Base-by-base conservation (phyloP, 2,888 invertebrate species). In the Salpingus planirostris region DNA sequence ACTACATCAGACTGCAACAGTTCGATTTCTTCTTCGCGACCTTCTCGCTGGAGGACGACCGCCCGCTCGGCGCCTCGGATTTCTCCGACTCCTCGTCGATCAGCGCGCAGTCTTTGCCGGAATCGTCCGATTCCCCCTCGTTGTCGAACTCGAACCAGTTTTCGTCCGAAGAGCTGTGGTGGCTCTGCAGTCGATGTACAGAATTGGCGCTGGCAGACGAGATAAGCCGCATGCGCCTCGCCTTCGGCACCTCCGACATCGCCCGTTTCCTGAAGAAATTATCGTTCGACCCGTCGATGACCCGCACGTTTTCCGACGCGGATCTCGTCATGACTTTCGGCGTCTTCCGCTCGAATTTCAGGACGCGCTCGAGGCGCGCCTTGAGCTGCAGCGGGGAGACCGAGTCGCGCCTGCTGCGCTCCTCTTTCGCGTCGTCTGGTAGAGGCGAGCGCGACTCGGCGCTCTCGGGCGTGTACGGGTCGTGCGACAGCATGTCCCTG, bases 381-480 rank as follows among this genome's bases (percentile, higher is more conserved):
- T 77, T 80, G 7, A 81, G 60, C 45, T 76, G 76, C 2, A 71
- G 66, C 0, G 81, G 78, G 0, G 78, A 76, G 0, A 81, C 76
- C 26, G 47, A 49, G 27, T 49, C 36, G 50, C 57, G 57, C 18
- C 55, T 23, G 23, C 7, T 5, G 8, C 5, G 5, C 5, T 18
- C 18, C 8, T 18, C 18, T 5, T 18, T 18, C 8, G 18, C 18
- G 8, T 18, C 18, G 0, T 68, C 75, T 0, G 72, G 68, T 38
- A 70, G 69, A 0, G 85, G 84, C 24, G 81, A 80, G 49, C 76
- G 81, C 12, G 84, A 83, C 51, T 85, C 85, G 42, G 77, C 70
- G 59, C 83, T 84, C 52, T 86, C 86, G n/a, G 86, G 86, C 0
- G 86, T 86, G 50, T 86, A 86, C 0, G 86, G 85, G 48, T 83